Evolutionary conservation across 1,140 invertebrate genomes (phyloP), one percentile per base, ranked within the genome.

Genomic region (Heterodera carotae): DNA sequence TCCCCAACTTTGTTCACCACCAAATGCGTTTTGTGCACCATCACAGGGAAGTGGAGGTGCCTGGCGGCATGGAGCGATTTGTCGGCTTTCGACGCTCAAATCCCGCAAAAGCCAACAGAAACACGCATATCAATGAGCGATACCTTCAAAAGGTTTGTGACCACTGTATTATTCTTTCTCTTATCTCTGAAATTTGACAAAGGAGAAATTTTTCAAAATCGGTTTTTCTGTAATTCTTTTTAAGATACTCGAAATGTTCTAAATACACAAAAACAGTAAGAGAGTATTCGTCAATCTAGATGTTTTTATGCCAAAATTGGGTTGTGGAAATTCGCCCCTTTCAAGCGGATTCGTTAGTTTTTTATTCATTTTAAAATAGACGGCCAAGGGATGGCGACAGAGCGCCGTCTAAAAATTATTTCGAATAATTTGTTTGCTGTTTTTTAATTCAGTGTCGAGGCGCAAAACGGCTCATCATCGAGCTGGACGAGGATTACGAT

Each of bases 91-190:
- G 69, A n/a, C 72, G 85, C 27, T 82, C 80, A 12, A 86, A 87
- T 67, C 78, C 56, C 53, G 68, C 31, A 79, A 81, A 75, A 62
- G 84, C 86, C 0, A 87, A 87, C 75, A 53, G 85, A 76, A 85
- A 87, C 74, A 87, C 85, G 0, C 86, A 87, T 62, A 33, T 81
- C 18, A 88, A 87, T 74, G 85, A 88, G 60, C 75, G 75, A 29
- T 62, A 80, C 72, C 85, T 83, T 62, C 48, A 84, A 62, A 72
- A 36, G 73, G 84, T 86, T 36, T n/a, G 48, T 79, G 34, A 18
- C n/a, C 39, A 22, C 31, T 22, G 39, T 53, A 73, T 31, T 33
- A 15, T 73, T 59, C 27, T 25, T 73, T 4, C 18, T 64, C 25
- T 64, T 25, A 25, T 31, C 56, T n/a, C 5, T 6, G 34, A 27